Evolutionary conservation across 2,797 vertebrate species (phyloP).

Genomic region (Triplophysa bombifrons): DNA sequence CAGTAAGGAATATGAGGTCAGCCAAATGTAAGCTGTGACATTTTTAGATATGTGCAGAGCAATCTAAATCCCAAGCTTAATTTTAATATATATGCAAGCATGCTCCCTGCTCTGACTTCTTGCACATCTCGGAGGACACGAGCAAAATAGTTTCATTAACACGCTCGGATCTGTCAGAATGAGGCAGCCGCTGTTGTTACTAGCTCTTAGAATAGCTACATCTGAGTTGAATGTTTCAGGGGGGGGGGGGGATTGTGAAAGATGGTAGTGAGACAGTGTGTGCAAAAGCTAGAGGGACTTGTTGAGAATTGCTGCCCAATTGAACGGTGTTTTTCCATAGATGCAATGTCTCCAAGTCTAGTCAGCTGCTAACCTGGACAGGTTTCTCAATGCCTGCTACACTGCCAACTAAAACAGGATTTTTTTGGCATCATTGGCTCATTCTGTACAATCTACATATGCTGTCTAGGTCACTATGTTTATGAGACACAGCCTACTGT

Average conservation of each 20-base stretch:
- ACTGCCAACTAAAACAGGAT: background rate
- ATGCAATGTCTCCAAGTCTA: background rate
- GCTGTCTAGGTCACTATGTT: background rate
- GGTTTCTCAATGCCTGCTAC: background rate
- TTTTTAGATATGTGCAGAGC: slow-evolving; percentile 28
- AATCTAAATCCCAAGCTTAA: slow-evolving; percentile 24
- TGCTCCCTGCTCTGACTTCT: slow-evolving; percentile 7
- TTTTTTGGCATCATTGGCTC: background rate
- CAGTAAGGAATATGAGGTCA: background rate
- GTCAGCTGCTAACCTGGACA: background rate
- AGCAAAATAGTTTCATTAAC: slow-evolving; percentile 29
- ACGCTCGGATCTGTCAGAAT: slow-evolving; percentile 12
- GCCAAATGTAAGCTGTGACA: slow-evolving; percentile 19
- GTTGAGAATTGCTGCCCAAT: slow-evolving; percentile 1
- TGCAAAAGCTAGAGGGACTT: background rate
- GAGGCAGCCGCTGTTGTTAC: slow-evolving; percentile 1
- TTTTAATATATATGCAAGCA: slow-evolving; percentile 35
- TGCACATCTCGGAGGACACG: slow-evolving; percentile 13
- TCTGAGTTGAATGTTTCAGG: slow-evolving; percentile 14
- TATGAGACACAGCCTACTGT: slow-evolving; percentile 5
- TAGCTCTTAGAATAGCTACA: slow-evolving; percentile 12
- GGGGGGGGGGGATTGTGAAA: background rate
- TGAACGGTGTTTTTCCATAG: background rate
- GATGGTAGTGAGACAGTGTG: background rate
- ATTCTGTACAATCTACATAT: background rate